Base-by-base conservation (phyloP, 2,888 invertebrate genomes). In the Lochmaea capreae region DNA sequence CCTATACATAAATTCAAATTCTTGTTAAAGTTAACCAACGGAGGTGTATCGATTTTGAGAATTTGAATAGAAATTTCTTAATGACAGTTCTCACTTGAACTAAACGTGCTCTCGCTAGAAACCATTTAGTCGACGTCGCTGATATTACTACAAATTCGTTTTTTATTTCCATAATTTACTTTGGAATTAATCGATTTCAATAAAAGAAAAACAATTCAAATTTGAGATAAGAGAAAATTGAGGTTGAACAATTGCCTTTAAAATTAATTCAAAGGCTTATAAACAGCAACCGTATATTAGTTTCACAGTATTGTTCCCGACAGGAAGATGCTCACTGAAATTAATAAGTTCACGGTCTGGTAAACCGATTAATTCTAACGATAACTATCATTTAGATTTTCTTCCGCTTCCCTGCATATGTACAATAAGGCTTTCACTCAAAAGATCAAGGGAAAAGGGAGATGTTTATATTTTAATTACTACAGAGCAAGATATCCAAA, bases 311-410 rank as follows among this genome's bases (percentile, higher is more conserved):
- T 3, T 8, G n/a, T 11, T 16, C 9, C 5, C 43, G 22, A 12
- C 9, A 14, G 16, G 11, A 57, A 26, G 26, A 58, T 18, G 12
- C 22, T 58, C 58, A 11, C 22, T 14, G 3, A 22, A 58, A 58
- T 58, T 58, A 26, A 58, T 58, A 26, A 58, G 11, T 58, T 58
- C 11, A 58, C 58, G 14, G 58, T 12, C 58, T 58, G 58, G 58
- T 18, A 8, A 58, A 18, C 58, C 12, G 58, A 26, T 26, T 26
- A 58, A 9, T 26, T 26, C 26, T 58, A 58, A 26, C 12, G 58
- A 58, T 58, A 58, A 58, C 26, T 10, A 58, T 26, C 22, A 58
- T 58, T 26, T 14, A 58, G 26, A 26, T 58, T 58, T 58, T 14
- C 58, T 22, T 58, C 14, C 26, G 26, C 58, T 8, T 26, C 22